Percentiles rank a stretch among this genome's conserved stretches.
phyloP scores from a whole-genome alignment of 2,797 vertebrate genomes.

The Pterois miles region DNA sequence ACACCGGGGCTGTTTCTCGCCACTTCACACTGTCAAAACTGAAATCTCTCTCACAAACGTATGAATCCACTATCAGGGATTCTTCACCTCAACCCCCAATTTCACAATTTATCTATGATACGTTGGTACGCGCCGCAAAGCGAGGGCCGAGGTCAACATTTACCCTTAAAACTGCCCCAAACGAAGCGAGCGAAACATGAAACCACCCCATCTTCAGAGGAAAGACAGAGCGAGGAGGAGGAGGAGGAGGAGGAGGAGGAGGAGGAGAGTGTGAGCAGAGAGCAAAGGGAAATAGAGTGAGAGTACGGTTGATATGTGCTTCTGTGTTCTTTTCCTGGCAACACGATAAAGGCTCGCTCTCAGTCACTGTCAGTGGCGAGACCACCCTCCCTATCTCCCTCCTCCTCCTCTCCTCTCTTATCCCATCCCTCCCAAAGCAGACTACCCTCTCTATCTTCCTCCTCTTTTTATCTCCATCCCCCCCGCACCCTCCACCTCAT shows the following conservation, averaged over 20 bases:
- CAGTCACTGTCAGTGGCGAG: slow-evolving; percentile 64
- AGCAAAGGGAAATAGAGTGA: slow-evolving; percentile 52
- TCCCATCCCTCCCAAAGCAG: slow-evolving; percentile 39
- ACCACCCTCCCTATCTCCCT: slow-evolving; percentile 63
- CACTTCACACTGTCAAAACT: slow-evolving; percentile 44
- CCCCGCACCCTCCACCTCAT: neutral
- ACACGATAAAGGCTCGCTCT: slow-evolving; percentile 62
- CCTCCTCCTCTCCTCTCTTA: slow-evolving; percentile 12
- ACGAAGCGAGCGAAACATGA: neutral
- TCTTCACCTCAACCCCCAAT: slow-evolving; percentile 15
- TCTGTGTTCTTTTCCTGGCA: slow-evolving; percentile 70
- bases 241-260: slow-evolving; percentile 6
- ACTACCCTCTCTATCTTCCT: slow-evolving; percentile 38
- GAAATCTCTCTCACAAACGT: neutral
- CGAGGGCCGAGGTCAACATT: slow-evolving; percentile 13
- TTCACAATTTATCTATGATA: slow-evolving; percentile 20
- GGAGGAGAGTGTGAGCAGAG: neutral
- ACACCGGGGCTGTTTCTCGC: slow-evolving; percentile 63
- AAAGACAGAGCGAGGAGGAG: neutral
- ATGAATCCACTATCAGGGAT: neutral
- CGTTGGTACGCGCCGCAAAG: neutral
- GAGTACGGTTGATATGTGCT: slow-evolving; percentile 50
- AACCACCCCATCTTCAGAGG: neutral
- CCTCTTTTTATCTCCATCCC: slow-evolving; percentile 36
- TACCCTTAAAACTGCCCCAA: slow-evolving; percentile 10